Conservation (phyloP, 1,140 invertebrate genomes). For the Pogonognathellus flavescens region DNA sequence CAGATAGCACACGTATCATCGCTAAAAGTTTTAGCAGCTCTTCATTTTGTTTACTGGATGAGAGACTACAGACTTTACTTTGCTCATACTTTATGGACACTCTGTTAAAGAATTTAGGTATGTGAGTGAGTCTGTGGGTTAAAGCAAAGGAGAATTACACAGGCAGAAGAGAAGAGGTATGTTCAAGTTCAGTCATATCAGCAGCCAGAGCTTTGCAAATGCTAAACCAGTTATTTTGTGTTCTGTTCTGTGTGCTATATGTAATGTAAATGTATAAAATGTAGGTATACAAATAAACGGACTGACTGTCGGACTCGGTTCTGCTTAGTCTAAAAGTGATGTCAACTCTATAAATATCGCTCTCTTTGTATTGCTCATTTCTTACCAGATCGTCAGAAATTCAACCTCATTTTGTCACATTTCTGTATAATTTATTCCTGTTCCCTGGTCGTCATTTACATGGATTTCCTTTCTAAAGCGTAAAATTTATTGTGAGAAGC, state of each 20-base stretch:
- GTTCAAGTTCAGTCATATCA: slow-evolving; percentile 12
- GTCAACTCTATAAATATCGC: slow-evolving; percentile 48
- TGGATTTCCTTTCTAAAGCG: too few species aligned
- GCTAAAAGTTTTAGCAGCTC: too few species aligned
- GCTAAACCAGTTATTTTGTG: background rate
- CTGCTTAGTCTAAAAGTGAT: slow-evolving; percentile 15
- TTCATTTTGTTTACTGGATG: too few species aligned
- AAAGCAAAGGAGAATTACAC: too few species aligned
- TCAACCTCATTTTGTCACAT: background rate
- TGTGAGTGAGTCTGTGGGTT: background rate
- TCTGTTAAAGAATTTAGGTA: background rate
- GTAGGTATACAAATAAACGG: background rate
- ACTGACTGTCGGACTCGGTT: slow-evolving; percentile 7
- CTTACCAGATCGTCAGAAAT: slow-evolving; percentile 23
- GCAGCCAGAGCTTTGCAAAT: background rate
- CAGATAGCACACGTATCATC: too few species aligned
- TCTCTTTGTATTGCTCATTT: slow-evolving; percentile 41
- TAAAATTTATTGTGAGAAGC: too few species aligned
- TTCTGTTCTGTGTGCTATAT: background rate
- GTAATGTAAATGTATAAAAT: too few species aligned
- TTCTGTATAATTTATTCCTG: background rate
- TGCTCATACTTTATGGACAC: too few species aligned
- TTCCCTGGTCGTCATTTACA: background rate
- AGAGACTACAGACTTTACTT: too few species aligned
- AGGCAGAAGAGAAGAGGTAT: too few species aligned